These are phyloP conservation scores for Nyctalus aviator DNA, from an alignment of 2,797 vertebrate genomes.

Conservation along the genomic window DNA sequence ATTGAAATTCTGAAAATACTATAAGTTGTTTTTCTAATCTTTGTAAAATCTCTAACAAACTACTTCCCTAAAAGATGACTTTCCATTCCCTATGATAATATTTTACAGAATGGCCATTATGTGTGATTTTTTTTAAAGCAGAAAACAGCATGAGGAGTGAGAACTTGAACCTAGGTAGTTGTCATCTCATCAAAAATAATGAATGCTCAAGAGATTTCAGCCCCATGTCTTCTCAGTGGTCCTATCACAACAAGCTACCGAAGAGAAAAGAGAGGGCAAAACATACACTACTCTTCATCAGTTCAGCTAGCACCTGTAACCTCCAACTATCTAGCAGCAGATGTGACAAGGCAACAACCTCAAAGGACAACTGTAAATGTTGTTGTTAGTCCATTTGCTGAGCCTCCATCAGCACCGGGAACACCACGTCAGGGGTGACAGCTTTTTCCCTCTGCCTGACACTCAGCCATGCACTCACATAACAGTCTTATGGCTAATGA, in stretches of 20 bases:
- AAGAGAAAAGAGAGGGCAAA: constrained; percentile 79
- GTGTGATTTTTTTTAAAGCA: constrained; percentile 40
- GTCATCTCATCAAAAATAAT: constrained; percentile 93
- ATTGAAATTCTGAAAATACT: constrained; percentile 47
- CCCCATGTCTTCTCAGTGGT: constrained; percentile 87
- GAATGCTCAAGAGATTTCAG: constrained; percentile 92
- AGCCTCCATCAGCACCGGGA: constrained; percentile 86
- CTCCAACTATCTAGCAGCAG: constrained; percentile 84
- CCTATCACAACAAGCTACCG: constrained; percentile 86
- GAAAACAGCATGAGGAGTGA: constrained; percentile 83
- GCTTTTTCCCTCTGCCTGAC: constrained; percentile 85
- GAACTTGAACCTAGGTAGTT: constrained; percentile 85
- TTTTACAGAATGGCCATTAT: constrained; percentile 81
- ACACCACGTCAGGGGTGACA: constrained; percentile 86
- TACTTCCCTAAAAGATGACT: constrained; percentile 50
- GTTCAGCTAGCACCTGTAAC: constrained; percentile 91
- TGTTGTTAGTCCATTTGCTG: constrained; percentile 86
- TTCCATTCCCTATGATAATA: constrained; percentile 75
- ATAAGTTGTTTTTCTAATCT: constrained; percentile 51
- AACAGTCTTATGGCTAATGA: constrained; percentile 90
- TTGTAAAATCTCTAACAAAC: constrained; percentile 42
- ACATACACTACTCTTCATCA: constrained; percentile 75
- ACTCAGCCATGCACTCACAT: constrained; percentile 84
- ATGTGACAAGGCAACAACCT: constrained; percentile 86
- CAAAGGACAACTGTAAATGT: constrained; percentile 87